Conservation (phyloP, 2,888 invertebrate species). For the Slavum lentiscoides region DNA sequence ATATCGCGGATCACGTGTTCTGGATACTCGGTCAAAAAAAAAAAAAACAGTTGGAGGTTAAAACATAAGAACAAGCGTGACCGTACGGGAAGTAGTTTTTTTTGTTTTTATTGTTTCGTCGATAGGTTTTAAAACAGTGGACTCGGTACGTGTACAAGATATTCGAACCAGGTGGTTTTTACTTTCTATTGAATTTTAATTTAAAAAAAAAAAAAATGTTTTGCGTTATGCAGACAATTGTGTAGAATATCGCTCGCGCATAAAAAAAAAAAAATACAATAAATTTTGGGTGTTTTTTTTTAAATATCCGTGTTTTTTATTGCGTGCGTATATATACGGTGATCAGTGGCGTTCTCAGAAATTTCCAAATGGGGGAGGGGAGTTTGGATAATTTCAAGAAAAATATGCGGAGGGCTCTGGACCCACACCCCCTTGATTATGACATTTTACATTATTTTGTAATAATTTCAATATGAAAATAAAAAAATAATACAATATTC, state of each 20-base stretch:
- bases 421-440: too few relatives aligned
- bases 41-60: conserved; percentile 32
- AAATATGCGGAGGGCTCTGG: too few relatives aligned
- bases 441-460: too few relatives aligned
- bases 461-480: too few relatives aligned
- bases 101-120: background rate
- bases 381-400: too few relatives aligned
- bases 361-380: too few relatives aligned
- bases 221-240: background rate
- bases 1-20: background rate
- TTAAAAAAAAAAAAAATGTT: background rate
- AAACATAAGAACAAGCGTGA: conserved; percentile 18
- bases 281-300: too few relatives aligned
- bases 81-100: conserved; percentile 23
- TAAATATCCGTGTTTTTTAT: too few relatives aligned
- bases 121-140: background rate
- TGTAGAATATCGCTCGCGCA: background rate
- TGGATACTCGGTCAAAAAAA: background rate
- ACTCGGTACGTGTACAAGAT: background rate
- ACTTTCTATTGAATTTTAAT: background rate
- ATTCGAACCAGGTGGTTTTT: background rate
- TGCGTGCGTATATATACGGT: too few relatives aligned
- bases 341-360: too few relatives aligned
- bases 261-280: background rate
- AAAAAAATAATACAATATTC: too few relatives aligned